Base-by-base conservation (phyloP, 2,113 vertebrate species). In the Eublepharis macularius region DNA sequence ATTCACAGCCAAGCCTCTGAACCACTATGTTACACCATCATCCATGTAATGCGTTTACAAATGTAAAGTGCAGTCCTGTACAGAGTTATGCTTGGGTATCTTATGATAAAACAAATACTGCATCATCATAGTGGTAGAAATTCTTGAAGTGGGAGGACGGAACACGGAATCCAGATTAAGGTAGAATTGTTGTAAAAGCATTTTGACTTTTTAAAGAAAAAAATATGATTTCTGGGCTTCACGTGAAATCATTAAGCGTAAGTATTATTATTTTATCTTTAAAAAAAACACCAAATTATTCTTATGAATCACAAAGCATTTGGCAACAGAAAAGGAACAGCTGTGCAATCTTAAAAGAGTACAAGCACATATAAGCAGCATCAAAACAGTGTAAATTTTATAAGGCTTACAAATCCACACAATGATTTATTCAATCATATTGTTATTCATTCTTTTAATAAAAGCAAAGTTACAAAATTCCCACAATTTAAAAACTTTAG, bases 351-450 rank as follows among this genome's bases (percentile, higher is more conserved):
- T 41, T 70, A n/a, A 82, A 54, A 70, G 11, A 3, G 49, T 51
- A 17, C 34, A 17, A 34, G 65, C 32, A 76, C 39, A 43, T 57
- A 45, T 75, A 39, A 66, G 26, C 49, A 47, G 16, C 34, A 57
- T 21, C 14, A 32, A 19, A 65, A 49, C 17, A 47, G 78, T 90
- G 90, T 81, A 77, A 83, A 91, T 89, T 89, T 84, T 90, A 88
- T 24, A 16, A 57, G 86, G 79, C 88, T 81, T 76, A 47, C 77
- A 91, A 86, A 88, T 88, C 87, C 86, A 87, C 41, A 6, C 29
- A 83, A 21, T 49, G 60, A 65, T 83, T 60, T 47, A 41, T 24
- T 86, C 51, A 26, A 78, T 88, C 86, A 88, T 82, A 60, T 45
- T 82, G 54, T 32, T 79, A 73, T 34, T 89, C 26, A 75, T 63